Conservation (phyloP, 2,113 vertebrate genomes). For the Microtus richardsoni region DNA sequence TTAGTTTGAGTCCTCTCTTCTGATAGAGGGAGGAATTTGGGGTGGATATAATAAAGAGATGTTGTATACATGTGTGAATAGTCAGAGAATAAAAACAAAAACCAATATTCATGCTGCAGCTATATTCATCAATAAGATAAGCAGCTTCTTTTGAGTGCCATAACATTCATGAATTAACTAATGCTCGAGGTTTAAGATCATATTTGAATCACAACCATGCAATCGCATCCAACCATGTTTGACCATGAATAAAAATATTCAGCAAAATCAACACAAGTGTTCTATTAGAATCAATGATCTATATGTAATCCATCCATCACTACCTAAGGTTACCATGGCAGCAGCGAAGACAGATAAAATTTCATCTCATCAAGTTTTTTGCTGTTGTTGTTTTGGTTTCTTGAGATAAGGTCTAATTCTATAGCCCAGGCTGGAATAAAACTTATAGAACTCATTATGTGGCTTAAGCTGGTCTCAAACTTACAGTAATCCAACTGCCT, state of each 20-base stretch:
- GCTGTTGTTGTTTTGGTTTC: background rate
- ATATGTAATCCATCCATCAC: background rate
- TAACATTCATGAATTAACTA: background rate
- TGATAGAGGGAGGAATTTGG: background rate
- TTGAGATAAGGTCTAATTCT: background rate
- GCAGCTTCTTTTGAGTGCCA: background rate
- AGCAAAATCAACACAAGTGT: background rate
- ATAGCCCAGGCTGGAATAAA: background rate
- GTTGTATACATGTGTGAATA: background rate
- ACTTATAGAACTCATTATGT: background rate
- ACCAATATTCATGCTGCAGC: background rate
- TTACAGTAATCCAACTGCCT: background rate
- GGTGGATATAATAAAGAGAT: background rate
- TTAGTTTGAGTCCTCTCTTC: background rate
- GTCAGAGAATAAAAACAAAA: background rate
- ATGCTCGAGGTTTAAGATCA: background rate
- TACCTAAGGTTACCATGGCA: background rate
- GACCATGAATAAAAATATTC: background rate
- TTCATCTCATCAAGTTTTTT: no score
- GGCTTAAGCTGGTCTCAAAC: background rate
- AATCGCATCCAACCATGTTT: background rate
- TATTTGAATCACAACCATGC: background rate
- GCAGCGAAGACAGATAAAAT: background rate
- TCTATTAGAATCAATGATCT: background rate
- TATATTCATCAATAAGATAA: background rate